Conservation (phyloP, 1,140 invertebrate genomes). For the Drosophila littoralis region DNA sequence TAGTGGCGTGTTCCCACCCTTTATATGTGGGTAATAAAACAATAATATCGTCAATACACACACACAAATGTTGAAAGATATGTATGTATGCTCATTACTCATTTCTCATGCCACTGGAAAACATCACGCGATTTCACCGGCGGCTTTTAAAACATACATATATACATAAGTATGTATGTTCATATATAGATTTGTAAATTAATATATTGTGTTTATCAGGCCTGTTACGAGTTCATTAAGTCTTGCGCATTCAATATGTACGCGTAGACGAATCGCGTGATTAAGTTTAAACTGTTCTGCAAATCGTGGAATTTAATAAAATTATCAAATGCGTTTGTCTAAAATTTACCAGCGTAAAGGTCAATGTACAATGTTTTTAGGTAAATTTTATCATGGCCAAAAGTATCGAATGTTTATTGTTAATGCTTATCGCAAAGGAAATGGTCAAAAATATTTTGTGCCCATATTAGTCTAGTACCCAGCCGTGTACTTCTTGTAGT, state of each 20-base stretch:
- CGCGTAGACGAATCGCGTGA: constrained; percentile 12
- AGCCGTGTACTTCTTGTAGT: constrained; percentile 22
- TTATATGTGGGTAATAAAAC: constrained; percentile 41
- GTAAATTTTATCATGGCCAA: constrained; percentile 15
- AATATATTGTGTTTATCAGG: constrained; percentile 32
- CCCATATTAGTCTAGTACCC: constrained; percentile 1
- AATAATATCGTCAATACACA: constrained; percentile 51
- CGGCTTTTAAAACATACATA: constrained; percentile 19
- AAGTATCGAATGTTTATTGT: constrained; percentile 16
- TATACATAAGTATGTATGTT: not conserved
- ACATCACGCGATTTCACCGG: constrained; percentile 49
- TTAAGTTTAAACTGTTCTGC: constrained; percentile 21
- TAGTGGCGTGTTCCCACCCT: constrained; percentile 66
- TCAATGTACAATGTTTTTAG: constrained; percentile 46
- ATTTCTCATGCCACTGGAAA: constrained; percentile 50
- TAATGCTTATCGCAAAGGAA: constrained; percentile 39
- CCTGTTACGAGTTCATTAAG: constrained; percentile 26
- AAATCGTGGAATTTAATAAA: constrained; percentile 5
- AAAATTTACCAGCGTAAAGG: constrained; percentile 27
- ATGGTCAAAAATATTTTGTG: constrained; percentile 29
- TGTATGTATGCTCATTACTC: constrained; percentile 25
- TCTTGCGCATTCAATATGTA: constrained; percentile 4
- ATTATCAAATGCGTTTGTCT: constrained; percentile 7
- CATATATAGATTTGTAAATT: constrained; percentile 41
- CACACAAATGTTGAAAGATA: constrained; percentile 13